Conservation (phyloP, 2,797 vertebrate species). For the Pipistrellus kuhlii region DNA sequence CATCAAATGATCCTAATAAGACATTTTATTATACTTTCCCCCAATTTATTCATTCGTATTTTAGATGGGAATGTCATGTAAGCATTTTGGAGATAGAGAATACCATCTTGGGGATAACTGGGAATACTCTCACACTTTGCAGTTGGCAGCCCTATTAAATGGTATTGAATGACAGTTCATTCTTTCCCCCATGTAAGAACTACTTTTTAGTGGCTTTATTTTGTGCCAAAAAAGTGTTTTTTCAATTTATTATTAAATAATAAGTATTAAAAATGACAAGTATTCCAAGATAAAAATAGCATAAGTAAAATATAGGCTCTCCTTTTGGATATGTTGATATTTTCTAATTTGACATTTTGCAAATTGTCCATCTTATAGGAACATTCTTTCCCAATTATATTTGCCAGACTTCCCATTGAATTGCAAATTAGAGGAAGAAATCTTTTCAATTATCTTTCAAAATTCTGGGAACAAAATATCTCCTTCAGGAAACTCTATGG, state of each 20-base stretch:
- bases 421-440: neutral
- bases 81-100: neutral
- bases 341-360: slow-evolving; percentile 17
- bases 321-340: neutral
- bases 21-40: neutral
- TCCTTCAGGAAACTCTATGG: slow-evolving; percentile 32
- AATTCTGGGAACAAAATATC: neutral
- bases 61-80: neutral
- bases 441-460: slow-evolving; percentile 9
- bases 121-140: neutral
- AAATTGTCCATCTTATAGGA: neutral
- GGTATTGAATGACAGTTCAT: neutral
- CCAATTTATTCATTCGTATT: neutral
- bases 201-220: neutral
- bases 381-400: neutral
- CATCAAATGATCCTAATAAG: neutral
- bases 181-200: neutral
- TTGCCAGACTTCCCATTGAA: neutral
- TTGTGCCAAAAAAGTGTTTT: neutral
- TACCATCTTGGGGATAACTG: neutral
- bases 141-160: neutral
- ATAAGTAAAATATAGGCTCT: neutral
- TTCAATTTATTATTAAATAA: neutral
- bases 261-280: neutral
- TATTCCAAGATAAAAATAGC: slow-evolving; percentile 9